Base-by-base conservation (phyloP, 1,140 invertebrate genomes). In the Eumaeus atala region DNA sequence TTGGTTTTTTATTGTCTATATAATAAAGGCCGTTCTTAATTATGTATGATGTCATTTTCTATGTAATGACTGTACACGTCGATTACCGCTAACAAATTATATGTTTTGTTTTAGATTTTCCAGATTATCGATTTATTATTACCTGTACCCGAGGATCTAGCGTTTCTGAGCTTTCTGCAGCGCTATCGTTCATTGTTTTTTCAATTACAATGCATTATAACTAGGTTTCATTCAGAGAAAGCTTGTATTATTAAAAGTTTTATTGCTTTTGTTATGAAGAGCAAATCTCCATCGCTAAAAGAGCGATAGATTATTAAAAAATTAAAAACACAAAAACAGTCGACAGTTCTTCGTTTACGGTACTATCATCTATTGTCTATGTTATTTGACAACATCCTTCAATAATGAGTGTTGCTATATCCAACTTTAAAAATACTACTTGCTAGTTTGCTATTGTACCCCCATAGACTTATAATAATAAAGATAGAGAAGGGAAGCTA, bases 91-190 rank as follows among this genome's bases (percentile, higher is more conserved):
- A 2, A 28, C 21, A 28, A 6, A 3, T 28, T 28, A 6, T 28
- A 6, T 28, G n/a, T 28, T 28, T 28, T 2, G 2, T 28, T 28
- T 28, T 28, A 28, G 21, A 28, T 59, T 51, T 49, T 55, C 36
- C 57, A 48, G 48, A 58, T 21, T 83, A 87, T 87, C 67, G 84
- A 87, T 87, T 79, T n/a, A 80, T 62, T 58, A 64, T 84, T 73
- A 90, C 89, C 89, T 90, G 89, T 72, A 90, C 90, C 72, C 89
- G 80, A 72, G 89, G 89, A 82, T 90, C 89, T 74, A 90, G 73
- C 50, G 84, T 76, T 78, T 88, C 87, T 34, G 80, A 71, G 66
- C 84, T 81, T 74, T 88, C 87, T 40, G 83, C 77, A 38, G 72
- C 73, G 64, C 70, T 71, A 70, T 87, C 80, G 72, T 78, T 87